A percentile compares a stretch with the other conserved stretches of the same genome.
These are phyloP conservation scores for Enchytraeus crypticus DNA, from an alignment of 2,888 invertebrate species.

Conservation along the genomic window DNA sequence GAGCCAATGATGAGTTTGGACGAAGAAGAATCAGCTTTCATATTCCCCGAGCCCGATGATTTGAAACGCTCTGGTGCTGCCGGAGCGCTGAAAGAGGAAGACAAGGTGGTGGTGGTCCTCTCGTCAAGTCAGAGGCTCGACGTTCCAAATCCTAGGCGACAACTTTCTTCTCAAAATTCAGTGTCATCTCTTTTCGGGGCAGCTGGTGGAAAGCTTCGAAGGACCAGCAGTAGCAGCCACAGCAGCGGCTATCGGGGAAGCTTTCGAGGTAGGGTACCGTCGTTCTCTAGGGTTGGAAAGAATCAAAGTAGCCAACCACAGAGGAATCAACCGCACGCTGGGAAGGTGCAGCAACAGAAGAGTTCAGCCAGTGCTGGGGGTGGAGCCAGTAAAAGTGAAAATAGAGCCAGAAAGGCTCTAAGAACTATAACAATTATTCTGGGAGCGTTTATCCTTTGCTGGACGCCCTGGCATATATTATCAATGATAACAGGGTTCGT, in stretches of 20 bases:
- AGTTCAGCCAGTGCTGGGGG: background rate
- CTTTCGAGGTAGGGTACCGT: background rate
- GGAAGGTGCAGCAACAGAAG: background rate
- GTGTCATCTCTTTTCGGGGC: too few species aligned
- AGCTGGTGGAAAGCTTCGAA: background rate
- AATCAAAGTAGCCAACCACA: too few species aligned
- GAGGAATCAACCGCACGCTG: background rate
- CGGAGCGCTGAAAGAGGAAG: too few species aligned
- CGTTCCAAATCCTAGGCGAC: background rate
- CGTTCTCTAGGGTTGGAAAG: background rate
- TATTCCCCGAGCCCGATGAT: background rate
- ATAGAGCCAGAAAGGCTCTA: slow-evolving; percentile 93
- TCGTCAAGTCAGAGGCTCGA: background rate
- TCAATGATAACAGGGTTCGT: slow-evolving; percentile 86
- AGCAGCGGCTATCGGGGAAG: background rate
- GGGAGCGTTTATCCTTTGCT: slow-evolving; percentile 92
- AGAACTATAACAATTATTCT: slow-evolving; percentile 96
- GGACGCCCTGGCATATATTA: slow-evolving; percentile 97
- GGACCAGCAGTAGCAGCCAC: background rate
- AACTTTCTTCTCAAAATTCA: too few species aligned
- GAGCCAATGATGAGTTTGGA: too few species aligned
- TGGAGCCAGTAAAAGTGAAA: slow-evolving; percentile 69
- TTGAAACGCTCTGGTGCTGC: too few species aligned
- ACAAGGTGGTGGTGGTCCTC: background rate
- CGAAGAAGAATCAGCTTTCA: too few species aligned